These are phyloP conservation scores for Glyptemys insculpta DNA, from an alignment of 2,797 vertebrate species.

Conservation along the genomic window DNA sequence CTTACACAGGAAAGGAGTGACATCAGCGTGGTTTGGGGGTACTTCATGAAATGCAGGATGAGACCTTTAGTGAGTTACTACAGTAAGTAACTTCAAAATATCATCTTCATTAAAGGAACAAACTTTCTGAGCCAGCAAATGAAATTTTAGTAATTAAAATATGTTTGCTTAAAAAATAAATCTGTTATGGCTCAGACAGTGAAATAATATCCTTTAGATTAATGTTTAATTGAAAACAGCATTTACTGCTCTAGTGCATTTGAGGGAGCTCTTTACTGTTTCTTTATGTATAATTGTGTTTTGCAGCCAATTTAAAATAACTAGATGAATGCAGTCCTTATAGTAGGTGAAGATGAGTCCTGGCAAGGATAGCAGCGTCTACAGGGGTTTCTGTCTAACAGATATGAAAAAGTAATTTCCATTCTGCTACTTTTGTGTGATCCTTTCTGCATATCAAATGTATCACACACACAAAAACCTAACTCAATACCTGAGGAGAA, in stretches of 20 bases:
- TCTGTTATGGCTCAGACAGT: slow-evolving; percentile 52
- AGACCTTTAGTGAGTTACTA: slow-evolving; percentile 44
- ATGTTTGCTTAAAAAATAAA: slow-evolving; percentile 52
- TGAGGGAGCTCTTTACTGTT: slow-evolving; percentile 56
- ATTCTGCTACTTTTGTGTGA: slow-evolving; percentile 55
- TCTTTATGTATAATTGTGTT: slow-evolving; percentile 72
- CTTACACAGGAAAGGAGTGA: slow-evolving; percentile 35
- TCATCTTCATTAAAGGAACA: slow-evolving; percentile 65
- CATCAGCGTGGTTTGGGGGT: slow-evolving; percentile 35
- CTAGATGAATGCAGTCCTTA: slow-evolving; percentile 63
- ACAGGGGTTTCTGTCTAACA: slow-evolving; percentile 64
- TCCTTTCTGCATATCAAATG: slow-evolving; percentile 66
- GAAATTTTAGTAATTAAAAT: slow-evolving; percentile 60
- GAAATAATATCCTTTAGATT: slow-evolving; percentile 70
- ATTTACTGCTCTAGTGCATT: slow-evolving; percentile 70
- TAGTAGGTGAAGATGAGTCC: slow-evolving; percentile 55
- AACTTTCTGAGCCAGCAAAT: slow-evolving; percentile 57
- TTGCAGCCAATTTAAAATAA: slow-evolving; percentile 75
- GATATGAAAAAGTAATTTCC: slow-evolving; percentile 73
- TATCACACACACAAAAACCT: not conserved
- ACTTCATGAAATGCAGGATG: slow-evolving; percentile 64
- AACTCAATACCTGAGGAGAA: not conserved
- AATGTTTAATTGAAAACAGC: slow-evolving; percentile 75
- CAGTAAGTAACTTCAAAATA: slow-evolving; percentile 46
- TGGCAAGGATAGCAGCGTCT: slow-evolving; percentile 54